phyloP scores from a whole-genome alignment of 2,888 invertebrate genomes.

The Parasteatoda lunata region DNA sequence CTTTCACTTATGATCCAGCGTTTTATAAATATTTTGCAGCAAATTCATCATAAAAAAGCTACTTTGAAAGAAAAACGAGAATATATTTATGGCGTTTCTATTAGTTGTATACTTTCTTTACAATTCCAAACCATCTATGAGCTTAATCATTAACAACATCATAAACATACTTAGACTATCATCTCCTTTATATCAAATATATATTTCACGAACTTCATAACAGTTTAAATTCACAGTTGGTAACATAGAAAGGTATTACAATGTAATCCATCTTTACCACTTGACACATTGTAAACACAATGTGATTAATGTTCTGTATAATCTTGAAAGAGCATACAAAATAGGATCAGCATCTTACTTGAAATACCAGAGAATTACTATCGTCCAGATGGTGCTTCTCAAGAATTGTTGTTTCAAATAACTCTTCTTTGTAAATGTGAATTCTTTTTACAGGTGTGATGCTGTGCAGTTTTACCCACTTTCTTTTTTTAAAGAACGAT shows the following conservation, averaged over 20 bases:
- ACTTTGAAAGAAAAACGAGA: no score
- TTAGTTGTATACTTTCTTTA: no score
- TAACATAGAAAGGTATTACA: constrained; percentile 39
- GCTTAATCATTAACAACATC: no score
- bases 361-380: constrained; percentile 11
- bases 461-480: constrained; percentile 8
- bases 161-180: no score
- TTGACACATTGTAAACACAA: constrained; percentile 52
- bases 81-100: no score
- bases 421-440: background rate
- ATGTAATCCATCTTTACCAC: constrained; percentile 56
- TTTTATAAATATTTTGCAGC: no score
- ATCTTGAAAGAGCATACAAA: constrained; percentile 47
- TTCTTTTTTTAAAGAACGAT: constrained; percentile 6
- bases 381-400: constrained; percentile 21
- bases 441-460: constrained; percentile 16
- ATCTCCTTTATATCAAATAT: no score
- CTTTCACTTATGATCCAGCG: no score
- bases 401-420: background rate
- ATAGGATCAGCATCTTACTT: constrained; percentile 18
- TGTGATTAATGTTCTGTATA: constrained; percentile 52
- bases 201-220: no score
- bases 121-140: no score
- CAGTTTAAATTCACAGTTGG: background rate
- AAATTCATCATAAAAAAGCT: no score